Percentiles rank a stretch among this genome's conserved stretches.
These are phyloP conservation scores for Drosophila rellima DNA, from an alignment of 2,888 invertebrate genomes.

Conservation along the genomic window DNA sequence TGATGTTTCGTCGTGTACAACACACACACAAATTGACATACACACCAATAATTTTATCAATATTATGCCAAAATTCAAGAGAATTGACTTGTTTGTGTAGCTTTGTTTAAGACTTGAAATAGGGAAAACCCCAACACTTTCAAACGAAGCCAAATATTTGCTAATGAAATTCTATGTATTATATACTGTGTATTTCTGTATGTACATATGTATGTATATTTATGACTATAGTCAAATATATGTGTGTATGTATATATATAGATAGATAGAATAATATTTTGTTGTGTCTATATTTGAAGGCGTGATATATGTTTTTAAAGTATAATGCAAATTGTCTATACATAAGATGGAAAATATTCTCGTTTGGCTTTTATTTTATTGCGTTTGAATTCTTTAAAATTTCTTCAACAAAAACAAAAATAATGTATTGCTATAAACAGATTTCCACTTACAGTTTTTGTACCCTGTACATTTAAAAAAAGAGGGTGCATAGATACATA, in stretches of 20 bases:
- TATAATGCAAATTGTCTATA: constrained; percentile 24
- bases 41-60: constrained; percentile 33
- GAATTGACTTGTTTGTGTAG: constrained; percentile 46
- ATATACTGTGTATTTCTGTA: constrained; percentile 11
- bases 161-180: constrained; percentile 46
- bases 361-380: constrained; percentile 19
- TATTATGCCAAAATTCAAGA: constrained; percentile 41
- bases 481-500: background rate
- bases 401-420: constrained; percentile 1
- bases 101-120: constrained; percentile 37
- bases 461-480: background rate
- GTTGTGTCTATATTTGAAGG: constrained; percentile 62
- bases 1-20: background rate
- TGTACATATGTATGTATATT: constrained; percentile 13
- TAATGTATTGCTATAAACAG: constrained; percentile 2
- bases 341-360: constrained; percentile 27
- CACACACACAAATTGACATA: background rate
- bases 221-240: constrained; percentile 16
- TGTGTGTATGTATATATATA: constrained; percentile 5
- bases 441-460: constrained; percentile 6
- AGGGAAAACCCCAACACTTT: constrained; percentile 28
- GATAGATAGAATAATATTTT: constrained; percentile 38
- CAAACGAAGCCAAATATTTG: constrained; percentile 58
- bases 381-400: constrained; percentile 25
- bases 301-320: constrained; percentile 38